Evolutionary conservation across 2,113 vertebrate genomes (phyloP).

Genomic region (Uria aalge): DNA sequence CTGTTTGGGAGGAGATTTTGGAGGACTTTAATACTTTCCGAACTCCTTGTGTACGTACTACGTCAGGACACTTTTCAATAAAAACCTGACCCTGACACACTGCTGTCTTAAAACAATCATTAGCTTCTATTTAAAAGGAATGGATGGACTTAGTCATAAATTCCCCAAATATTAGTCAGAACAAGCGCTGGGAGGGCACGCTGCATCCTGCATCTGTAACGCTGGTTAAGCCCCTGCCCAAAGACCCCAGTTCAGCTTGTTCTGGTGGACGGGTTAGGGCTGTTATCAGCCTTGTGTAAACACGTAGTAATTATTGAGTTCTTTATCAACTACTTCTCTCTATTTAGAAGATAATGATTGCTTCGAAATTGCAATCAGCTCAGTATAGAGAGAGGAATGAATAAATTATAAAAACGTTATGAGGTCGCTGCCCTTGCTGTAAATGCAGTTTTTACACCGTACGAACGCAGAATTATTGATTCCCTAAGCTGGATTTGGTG

Average conservation of each 20-base stretch:
- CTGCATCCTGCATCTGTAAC: neutral
- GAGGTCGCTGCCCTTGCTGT: neutral
- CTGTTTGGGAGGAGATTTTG: neutral
- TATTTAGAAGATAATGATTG: neutral
- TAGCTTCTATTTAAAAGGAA: neutral
- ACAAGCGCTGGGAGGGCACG: neutral
- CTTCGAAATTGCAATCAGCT: conserved; percentile 4
- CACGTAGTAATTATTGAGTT: neutral
- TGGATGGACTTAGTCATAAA: neutral
- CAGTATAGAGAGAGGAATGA: neutral
- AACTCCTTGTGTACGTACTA: neutral
- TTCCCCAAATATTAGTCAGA: neutral
- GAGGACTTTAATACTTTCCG: neutral
- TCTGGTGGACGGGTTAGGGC: neutral
- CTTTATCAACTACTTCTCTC: neutral
- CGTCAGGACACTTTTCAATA: neutral
- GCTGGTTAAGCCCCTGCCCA: neutral
- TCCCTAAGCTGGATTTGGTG: neutral
- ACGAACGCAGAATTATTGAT: neutral
- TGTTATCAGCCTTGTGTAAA: neutral
- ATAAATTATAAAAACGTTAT: neutral
- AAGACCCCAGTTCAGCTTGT: neutral
- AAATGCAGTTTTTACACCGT: neutral
- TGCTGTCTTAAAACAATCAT: neutral
- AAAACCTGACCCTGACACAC: neutral